These are phyloP conservation scores for Lacerta bilineata DNA, from an alignment of 2,797 vertebrate species.

Conservation along the genomic window DNA sequence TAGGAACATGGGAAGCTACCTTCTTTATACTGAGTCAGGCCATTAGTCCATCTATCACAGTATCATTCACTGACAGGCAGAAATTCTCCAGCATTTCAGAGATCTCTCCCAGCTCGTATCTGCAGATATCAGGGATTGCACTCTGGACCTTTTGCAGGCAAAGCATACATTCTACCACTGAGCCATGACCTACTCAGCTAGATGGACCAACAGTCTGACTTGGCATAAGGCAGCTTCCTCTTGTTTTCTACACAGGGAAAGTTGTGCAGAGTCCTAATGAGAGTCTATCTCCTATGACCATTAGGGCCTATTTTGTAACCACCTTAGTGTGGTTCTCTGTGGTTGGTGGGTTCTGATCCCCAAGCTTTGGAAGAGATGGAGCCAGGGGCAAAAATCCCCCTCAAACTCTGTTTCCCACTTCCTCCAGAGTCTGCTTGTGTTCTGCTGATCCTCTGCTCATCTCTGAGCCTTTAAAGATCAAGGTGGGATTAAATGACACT, in stretches of 20 bases:
- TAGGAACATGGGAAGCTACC: no score
- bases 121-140: no score
- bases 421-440: background rate
- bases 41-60: no score
- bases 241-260: background rate
- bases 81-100: no score
- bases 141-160: no score
- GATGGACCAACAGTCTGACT: background rate
- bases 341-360: background rate
- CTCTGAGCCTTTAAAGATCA: constrained; percentile 24
- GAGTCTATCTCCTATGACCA: background rate
- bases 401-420: background rate
- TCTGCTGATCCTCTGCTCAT: background rate
- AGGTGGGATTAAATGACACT: constrained; percentile 51
- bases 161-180: background rate
- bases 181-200: background rate
- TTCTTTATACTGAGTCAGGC: no score
- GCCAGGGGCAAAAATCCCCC: no score
- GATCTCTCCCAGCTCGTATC: no score
- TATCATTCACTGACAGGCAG: no score
- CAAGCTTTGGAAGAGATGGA: background rate
- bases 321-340: no score
- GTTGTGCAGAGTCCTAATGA: background rate
- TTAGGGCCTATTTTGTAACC: background rate
- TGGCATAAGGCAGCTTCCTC: background rate